Evolutionary conservation across 2,113 vertebrate species (phyloP).

Genomic region (Apistogramma diplotaenia): DNA sequence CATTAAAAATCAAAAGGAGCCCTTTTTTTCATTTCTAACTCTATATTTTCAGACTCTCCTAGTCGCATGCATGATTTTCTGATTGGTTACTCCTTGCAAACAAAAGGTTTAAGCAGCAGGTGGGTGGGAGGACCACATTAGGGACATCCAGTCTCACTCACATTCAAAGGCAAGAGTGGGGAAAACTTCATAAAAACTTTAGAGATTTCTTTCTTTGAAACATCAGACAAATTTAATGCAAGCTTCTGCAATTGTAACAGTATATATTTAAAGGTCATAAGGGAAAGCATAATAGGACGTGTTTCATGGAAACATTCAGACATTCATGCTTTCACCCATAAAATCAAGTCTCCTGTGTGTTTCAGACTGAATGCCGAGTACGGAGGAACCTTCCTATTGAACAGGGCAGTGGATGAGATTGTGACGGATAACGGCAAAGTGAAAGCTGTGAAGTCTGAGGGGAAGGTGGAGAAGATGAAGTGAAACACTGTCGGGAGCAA

Average conservation of each 20-base stretch:
- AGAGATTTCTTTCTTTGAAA: background rate
- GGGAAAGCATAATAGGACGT: background rate
- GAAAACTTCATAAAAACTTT: background rate
- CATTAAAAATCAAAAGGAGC: background rate
- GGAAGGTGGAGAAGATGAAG: conserved; percentile 77
- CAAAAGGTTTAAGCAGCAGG: background rate
- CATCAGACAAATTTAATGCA: background rate
- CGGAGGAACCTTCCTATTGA: conserved; percentile 89
- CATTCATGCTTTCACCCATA: background rate
- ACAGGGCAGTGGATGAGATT: conserved; percentile 90
- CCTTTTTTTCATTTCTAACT: background rate
- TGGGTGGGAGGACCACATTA: background rate
- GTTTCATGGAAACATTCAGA: background rate
- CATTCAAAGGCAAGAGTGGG: background rate
- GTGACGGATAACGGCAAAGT: conserved; percentile 88
- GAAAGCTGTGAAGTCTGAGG: conserved; percentile 89
- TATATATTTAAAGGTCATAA: background rate
- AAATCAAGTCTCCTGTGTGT: background rate
- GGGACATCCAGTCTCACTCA: background rate
- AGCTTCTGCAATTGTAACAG: background rate
- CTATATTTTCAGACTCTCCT: background rate
- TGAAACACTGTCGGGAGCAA: background rate
- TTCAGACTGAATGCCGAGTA: conserved; percentile 89
- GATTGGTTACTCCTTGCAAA: background rate
- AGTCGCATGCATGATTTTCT: background rate